Evolutionary conservation across 2,797 vertebrate genomes (phyloP), one percentile per base, ranked within the genome.

Genomic region (Dipus sagitta): DNA sequence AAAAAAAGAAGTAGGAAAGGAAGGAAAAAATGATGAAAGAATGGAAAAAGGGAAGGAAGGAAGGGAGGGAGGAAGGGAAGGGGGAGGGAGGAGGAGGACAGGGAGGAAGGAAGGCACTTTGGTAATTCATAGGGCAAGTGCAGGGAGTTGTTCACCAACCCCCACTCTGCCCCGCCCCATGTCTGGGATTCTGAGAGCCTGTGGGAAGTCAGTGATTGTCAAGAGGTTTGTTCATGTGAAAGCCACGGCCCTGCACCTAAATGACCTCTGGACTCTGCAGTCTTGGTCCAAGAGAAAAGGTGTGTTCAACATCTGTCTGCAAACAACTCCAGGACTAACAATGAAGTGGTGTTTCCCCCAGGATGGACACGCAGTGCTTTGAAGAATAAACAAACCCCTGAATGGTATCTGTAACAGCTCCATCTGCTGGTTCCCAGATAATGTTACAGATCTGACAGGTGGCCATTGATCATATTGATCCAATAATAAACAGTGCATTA

Each of bases 371-470:
- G 89, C 84, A 14, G n/a, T 87, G 95, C 92, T 87, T 21, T 12
- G 92, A 67, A 96, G 93, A 95, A 96, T 93, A 97, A 97, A 97
- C 97, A 97, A 93, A 93, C 88, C 89, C 90, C 88, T 97, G 96
- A 97, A 97, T 97, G 96, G 96, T 97, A 97, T 97, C 96, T 97
- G 96, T 93, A 88, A 97, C 94, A 97, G 97, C 97, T 97, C 97
- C 97, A 97, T 97, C 97, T 97, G 97, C 97, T 97, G 97, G 97
- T 97, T 97, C 97, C 96, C 96, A 97, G 96, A 97, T 97, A 97
- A 97, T 96, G 96, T 96, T 97, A 97, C 97, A 97, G 75, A 97
- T 97, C 96, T 97, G 97, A 97, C 96, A 97, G 97, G 95, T 97
- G 97, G 95, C 84, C 97, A 96, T 97, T 94, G 95, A 97, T 97